Base-by-base conservation (phyloP, 2,797 vertebrate genomes). In the Moxostoma hubbsi region DNA sequence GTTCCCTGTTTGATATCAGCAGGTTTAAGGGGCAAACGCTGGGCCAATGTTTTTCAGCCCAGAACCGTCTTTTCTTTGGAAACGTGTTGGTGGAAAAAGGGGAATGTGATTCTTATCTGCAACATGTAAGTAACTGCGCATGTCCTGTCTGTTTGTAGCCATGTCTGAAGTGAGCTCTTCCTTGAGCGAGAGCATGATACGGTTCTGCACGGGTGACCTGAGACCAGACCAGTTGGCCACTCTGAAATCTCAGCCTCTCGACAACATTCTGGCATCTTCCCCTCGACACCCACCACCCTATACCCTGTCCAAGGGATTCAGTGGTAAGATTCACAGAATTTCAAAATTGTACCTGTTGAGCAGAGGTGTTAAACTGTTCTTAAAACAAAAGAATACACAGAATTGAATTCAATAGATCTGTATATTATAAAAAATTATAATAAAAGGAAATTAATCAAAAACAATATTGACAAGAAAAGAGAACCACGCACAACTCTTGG, bases 151-250 rank as follows among this genome's bases (percentile, higher is more conserved):
- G 62, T 24, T 50, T 8, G 45, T 90, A 98, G 97, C 94, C 0
- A 87, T 98, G 75, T 86, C 84, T 0, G 97, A 98, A 75, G 92
- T 98, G 79, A 93, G 84, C 0, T 88, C 90, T 15, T 91, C 93
- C 82, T 83, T 96, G 84, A 91, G 91, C 53, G 94, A 93, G 87
- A 93, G 94, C 58, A 93, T 97, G 92, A 83, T 86, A 4, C 93
- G 92, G 55, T 97, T 96, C 88, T 95, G 94, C 82, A 92, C 92
- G 0, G 97, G 97, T 10, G 92, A 93, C 54, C 85, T 93, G 11
- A 85, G 86, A 79, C 87, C 90, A 0, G 93, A 91, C 6, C 86
- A 66, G 0, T 12, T 93, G 81, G 88, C 92, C 0, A 24, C 36
- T 0, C 86, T 94, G 58, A 87, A 88, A 6, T 93, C 94, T 11